Evolutionary conservation across 64 coral and sea anemone species (phyloP).

Genomic region (Porites australiensis): DNA sequence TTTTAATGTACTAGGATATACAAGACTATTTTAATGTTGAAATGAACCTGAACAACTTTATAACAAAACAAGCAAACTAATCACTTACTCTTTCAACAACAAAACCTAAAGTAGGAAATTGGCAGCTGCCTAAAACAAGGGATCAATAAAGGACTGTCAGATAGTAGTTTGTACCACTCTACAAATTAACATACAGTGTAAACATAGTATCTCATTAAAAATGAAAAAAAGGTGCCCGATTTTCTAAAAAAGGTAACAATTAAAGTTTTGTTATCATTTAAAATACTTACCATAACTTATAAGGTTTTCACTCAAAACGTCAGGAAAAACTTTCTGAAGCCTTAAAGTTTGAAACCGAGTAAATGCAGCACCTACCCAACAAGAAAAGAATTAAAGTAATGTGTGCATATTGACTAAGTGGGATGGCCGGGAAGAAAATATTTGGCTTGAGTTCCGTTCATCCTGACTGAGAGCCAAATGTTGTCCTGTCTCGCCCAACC

Average conservation of each 20-base stretch:
- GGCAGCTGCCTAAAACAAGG: slow-evolving; percentile 77
- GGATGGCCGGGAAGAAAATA: no score
- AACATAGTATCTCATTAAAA: no score
- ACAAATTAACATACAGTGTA: no score
- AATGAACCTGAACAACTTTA: no score
- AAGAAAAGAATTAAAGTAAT: not conserved
- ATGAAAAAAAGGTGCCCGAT: no score
- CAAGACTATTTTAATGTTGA: no score
- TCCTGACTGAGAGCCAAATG: no score
- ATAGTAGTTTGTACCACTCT: no score
- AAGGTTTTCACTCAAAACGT: slow-evolving; percentile 91
- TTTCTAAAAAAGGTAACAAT: not conserved
- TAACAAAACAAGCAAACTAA: no score
- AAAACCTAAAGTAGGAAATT: slow-evolving; percentile 97
- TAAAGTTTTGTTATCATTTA: not conserved
- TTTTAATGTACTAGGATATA: no score
- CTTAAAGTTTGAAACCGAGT: slow-evolving; percentile 97
- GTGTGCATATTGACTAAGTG: not conserved
- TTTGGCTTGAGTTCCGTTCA: no score
- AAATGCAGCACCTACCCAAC: slow-evolving; percentile 87
- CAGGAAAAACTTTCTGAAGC: slow-evolving; percentile 90
- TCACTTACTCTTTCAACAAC: slow-evolving; percentile 95
- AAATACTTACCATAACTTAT: slow-evolving; percentile 92
- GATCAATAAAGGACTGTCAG: not conserved
- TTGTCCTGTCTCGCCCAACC: no score